Base-by-base conservation (phyloP, 2,888 invertebrate species). In the Ormia ochracea region DNA sequence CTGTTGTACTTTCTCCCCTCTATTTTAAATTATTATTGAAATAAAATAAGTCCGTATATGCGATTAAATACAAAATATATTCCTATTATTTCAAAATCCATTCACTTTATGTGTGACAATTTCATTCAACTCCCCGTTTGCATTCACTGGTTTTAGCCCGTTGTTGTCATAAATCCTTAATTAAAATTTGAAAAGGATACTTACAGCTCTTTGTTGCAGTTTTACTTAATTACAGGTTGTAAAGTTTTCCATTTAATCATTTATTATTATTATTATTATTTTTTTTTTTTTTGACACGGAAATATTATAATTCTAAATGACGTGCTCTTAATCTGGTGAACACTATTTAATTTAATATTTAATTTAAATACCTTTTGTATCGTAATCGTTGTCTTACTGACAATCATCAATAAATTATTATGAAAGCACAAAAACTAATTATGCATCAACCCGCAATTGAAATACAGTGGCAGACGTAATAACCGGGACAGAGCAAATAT, bases 301-400 rank as follows among this genome's bases (percentile, higher is more conserved):
- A n/a, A 19, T 45, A 19, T 45, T 21, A n/a, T 26, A 26, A 2
- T 54, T 31, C 6, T 33, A 1, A 0, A 5, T 19, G 19, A 4
- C 3, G 28, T 58, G 56, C 14, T 48, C 31, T 31, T 65, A 56
- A 65, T 50, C 9, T 17, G 41, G 58, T 23, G 52, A 74, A 66
- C 52, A 50, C 43, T 33, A 50, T 26, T 66, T 59, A 52, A 59
- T n/a, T n/a, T n/a, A n/a, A n/a, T n/a, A n/a, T n/a, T n/a, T n/a
- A n/a, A n/a, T n/a, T n/a, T n/a, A n/a, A n/a, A n/a, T n/a, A 43
- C 17, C 17, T n/a, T 31, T 33, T 50, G 0, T 26, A 50, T n/a
- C 1, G 1, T 12, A 14, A 6, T 3, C 33, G n/a, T 56, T 21
- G 6, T 19, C 14, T 41, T 43, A 38, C 43, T 59, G 4, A 14